Conservation (phyloP, 2,797 vertebrate genomes). For the Podarcis siculus region DNA sequence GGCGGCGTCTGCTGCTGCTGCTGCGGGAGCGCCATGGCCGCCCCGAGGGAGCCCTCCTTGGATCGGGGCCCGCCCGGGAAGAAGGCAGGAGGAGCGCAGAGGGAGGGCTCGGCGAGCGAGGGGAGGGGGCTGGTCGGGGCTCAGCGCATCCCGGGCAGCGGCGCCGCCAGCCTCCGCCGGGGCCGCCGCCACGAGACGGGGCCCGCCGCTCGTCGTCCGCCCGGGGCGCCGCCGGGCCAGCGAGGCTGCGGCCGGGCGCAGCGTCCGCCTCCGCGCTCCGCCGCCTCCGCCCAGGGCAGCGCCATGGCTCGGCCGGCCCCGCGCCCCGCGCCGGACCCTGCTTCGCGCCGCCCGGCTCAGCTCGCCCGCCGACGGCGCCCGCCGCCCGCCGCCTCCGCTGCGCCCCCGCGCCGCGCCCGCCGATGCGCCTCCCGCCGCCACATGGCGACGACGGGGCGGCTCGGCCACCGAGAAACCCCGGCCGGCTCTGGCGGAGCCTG, state of each 20-base stretch:
- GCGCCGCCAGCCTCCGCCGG: slow-evolving; percentile 51
- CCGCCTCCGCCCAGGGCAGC: slow-evolving; percentile 34
- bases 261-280: background rate
- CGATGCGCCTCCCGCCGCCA: background rate
- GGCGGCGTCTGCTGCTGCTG: slow-evolving; percentile 66
- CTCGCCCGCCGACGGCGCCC: background rate
- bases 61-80: slow-evolving; percentile 69
- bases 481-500: background rate
- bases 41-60: slow-evolving; percentile 7
- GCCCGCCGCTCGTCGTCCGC: slow-evolving; percentile 25
- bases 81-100: too few species aligned
- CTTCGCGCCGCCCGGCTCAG: background rate
- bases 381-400: too few species aligned
- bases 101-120: background rate
- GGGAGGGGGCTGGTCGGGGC: background rate
- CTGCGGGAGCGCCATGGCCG: slow-evolving; percentile 27
- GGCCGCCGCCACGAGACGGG: background rate
- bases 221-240: slow-evolving; percentile 35
- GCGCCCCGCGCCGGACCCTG: background rate
- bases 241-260: slow-evolving; percentile 68
- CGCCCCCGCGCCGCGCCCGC: background rate
- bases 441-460: too few species aligned
- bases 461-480: background rate
- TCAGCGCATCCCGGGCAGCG: slow-evolving; percentile 11
- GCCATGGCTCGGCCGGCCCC: slow-evolving; percentile 9